Base-by-base conservation (phyloP, 1,140 invertebrate genomes). In the Halesus radiatus region DNA sequence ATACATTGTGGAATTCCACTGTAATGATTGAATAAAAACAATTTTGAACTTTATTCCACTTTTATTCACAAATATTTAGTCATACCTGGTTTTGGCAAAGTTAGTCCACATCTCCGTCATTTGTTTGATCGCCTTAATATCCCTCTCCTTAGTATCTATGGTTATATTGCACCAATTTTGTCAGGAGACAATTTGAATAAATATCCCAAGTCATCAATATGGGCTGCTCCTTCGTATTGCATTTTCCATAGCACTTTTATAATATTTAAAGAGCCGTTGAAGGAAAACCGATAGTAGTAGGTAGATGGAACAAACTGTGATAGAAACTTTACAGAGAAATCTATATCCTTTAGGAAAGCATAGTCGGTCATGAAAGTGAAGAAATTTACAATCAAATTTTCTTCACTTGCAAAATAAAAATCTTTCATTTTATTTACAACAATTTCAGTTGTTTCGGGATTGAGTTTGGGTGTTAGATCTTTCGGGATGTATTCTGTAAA, bases 51-150 rank as follows among this genome's bases (percentile, higher is more conserved):
- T n/a, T n/a, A n/a, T n/a, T n/a, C n/a, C n/a, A n/a, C n/a, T n/a
- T n/a, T n/a, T n/a, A n/a, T n/a, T n/a, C n/a, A n/a, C n/a, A n/a
- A n/a, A n/a, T 45, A 45, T 45, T 45, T 13, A 45, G 3, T 45
- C 10, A 13, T 78, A 82, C 81, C 78, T 78, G 45, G 18, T 62
- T 80, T 82, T 82, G 8, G 78, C 73, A 74, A 82, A 82, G 56
- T 91, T 91, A 2, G 88, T 87, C 90, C 89, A 91, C 84, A 91
- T 84, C 76, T 85, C 85, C 1, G 88, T 86, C 81, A 91, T 87
- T 66, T 86, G 84, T 76, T 87, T 85, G 68, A 88, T 86, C 10
- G 86, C 85, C 32, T 84, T 85, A 20, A 85, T 84, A 66, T 87
- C 87, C 80, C 83, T 84, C 62, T 85, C 84, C 1, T 45, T 45